These are phyloP conservation scores for Zaprionus davidi DNA, from an alignment of 1,140 invertebrate species.

Conservation along the genomic window DNA sequence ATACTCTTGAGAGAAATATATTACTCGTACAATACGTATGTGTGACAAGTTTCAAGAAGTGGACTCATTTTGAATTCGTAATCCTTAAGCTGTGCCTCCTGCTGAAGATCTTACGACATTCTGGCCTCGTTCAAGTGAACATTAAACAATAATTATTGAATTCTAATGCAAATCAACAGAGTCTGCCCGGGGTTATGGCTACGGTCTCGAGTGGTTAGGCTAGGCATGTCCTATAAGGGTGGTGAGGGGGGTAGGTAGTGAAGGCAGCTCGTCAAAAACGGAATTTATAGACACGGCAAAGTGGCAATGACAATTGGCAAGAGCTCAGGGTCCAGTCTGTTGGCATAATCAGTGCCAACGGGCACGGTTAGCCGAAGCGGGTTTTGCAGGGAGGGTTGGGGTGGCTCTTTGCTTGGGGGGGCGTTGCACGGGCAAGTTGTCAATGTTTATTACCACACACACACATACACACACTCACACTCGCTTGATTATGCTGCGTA, in stretches of 20 bases:
- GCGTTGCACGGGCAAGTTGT: conserved; percentile 52
- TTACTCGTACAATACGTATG: too few relatives aligned
- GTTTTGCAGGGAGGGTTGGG: not conserved
- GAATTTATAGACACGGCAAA: conserved; percentile 74
- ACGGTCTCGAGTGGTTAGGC: conserved; percentile 30
- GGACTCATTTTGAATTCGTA: not conserved
- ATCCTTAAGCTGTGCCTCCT: not conserved
- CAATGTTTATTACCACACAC: conserved; percentile 69
- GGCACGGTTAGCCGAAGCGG: conserved; percentile 30
- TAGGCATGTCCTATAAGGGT: conserved; percentile 28
- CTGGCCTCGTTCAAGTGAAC: conserved; percentile 57
- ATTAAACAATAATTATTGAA: conserved; percentile 81
- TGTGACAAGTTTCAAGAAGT: not conserved
- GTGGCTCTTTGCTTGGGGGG: not conserved
- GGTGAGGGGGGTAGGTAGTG: conserved; percentile 11
- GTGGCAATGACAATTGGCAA: conserved; percentile 73
- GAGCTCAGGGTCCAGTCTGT: conserved; percentile 55
- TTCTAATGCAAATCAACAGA: conserved; percentile 66
- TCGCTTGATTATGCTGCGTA: conserved; percentile 74
- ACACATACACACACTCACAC: conserved; percentile 14
- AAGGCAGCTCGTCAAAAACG: conserved; percentile 68
- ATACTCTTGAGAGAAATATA: not conserved
- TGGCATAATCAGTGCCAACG: conserved; percentile 75
- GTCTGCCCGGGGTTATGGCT: not conserved
- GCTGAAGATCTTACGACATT: conserved; percentile 53